phyloP scores from a whole-genome alignment of 2,888 invertebrate species.

The Drosophila kokeensis region DNA sequence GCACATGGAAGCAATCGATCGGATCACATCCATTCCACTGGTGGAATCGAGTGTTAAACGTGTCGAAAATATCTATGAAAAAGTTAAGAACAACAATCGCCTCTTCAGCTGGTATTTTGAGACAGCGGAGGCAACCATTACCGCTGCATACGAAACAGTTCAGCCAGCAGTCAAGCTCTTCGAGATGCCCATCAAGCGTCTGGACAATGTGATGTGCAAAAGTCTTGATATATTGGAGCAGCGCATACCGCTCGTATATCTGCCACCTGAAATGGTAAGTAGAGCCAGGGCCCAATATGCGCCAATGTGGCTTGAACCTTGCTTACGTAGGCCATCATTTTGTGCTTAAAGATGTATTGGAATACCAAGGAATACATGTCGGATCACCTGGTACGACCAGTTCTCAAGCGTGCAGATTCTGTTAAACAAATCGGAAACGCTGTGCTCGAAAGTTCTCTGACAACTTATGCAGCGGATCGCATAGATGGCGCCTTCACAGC shows the following conservation, averaged over 20 bases:
- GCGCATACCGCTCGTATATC: slow-evolving; percentile 91
- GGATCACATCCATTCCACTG: slow-evolving; percentile 92
- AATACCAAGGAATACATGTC: slow-evolving; percentile 92
- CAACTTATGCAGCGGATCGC: slow-evolving; percentile 89
- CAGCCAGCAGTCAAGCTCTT: slow-evolving; percentile 90
- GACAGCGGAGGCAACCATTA: slow-evolving; percentile 91
- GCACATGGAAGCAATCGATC: slow-evolving; percentile 90
- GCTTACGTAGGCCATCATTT: slow-evolving; percentile 67
- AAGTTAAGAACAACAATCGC: slow-evolving; percentile 91
- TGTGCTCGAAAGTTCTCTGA: slow-evolving; percentile 89
- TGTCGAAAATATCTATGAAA: slow-evolving; percentile 90
- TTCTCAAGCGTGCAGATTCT: slow-evolving; percentile 92
- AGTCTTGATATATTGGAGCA: slow-evolving; percentile 94
- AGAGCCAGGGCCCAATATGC: neutral
- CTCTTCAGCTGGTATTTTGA: slow-evolving; percentile 91
- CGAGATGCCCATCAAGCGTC: slow-evolving; percentile 89
- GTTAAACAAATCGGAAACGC: slow-evolving; percentile 91
- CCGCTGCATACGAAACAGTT: slow-evolving; percentile 90
- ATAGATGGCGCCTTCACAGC: slow-evolving; percentile 91
- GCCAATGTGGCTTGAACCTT: slow-evolving; percentile 28
- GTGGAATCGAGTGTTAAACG: slow-evolving; percentile 92
- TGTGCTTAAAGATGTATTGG: slow-evolving; percentile 89
- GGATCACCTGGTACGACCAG: slow-evolving; percentile 88
- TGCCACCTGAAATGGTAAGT: slow-evolving; percentile 94
- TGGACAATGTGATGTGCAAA: slow-evolving; percentile 92